A percentile compares a stretch with the other conserved stretches of the same genome.
phyloP scores from a whole-genome alignment of 2,113 vertebrate species.

The Laticauda laticaudata region DNA sequence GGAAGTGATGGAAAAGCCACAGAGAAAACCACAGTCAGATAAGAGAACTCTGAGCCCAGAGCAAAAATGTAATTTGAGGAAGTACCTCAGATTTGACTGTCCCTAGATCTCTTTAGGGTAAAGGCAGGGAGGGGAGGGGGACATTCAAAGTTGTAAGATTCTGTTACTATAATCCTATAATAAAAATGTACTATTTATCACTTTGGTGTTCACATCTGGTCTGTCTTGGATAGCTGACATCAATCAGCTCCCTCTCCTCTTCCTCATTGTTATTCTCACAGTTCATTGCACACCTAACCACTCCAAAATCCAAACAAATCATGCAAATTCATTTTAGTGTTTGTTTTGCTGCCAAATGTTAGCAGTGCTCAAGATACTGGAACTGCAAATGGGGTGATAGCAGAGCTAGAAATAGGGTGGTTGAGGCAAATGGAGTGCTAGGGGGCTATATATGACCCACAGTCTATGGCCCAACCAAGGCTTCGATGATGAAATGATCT shows the following conservation, averaged over 20 bases:
- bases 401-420: background rate
- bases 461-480: background rate
- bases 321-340: background rate
- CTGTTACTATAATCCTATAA: background rate
- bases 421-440: background rate
- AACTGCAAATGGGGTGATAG: background rate
- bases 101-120: background rate
- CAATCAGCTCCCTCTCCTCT: background rate
- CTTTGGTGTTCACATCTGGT: background rate
- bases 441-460: background rate
- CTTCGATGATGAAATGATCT: background rate
- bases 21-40: background rate
- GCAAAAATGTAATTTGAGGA: background rate
- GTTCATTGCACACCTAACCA: background rate
- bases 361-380: background rate
- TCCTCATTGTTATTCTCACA: background rate
- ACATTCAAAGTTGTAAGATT: background rate
- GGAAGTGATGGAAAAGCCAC: background rate
- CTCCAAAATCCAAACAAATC: background rate
- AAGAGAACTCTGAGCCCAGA: background rate
- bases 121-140: background rate
- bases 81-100: background rate
- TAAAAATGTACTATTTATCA: background rate
- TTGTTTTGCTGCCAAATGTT: background rate
- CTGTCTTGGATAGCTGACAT: background rate